A percentile compares a stretch with the other conserved stretches of the same genome.
Conservation (phyloP, 2,888 invertebrate species). For the Geotrupes spiniger region DNA sequence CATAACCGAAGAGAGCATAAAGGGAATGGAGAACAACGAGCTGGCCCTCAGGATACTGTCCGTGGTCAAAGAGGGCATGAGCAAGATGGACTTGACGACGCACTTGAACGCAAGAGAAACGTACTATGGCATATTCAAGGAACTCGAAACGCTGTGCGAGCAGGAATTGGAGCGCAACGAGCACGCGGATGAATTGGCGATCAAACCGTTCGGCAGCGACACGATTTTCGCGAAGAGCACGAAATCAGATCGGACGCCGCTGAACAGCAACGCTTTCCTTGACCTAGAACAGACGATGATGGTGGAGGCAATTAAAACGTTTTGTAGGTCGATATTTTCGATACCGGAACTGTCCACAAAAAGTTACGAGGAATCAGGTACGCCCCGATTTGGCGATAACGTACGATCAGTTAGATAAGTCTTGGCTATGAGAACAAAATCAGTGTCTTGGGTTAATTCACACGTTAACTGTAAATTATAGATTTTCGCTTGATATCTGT, state of each 20-base stretch:
- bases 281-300: conserved; percentile 12
- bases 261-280: neutral
- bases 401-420: no score
- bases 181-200: neutral
- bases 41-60: conserved; percentile 12
- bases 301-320: conserved; percentile 18
- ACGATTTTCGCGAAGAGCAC: no score
- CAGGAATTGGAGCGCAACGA: conserved; percentile 7
- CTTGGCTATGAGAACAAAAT: no score
- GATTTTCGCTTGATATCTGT: no score
- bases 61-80: conserved; percentile 14
- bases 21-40: conserved; percentile 12
- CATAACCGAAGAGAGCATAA: conserved; percentile 12
- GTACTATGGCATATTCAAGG: conserved; percentile 13
- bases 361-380: conserved; percentile 22
- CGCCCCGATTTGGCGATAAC: neutral
- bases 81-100: neutral
- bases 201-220: neutral
- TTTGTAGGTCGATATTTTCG: conserved; percentile 16
- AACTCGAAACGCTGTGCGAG: conserved; percentile 14
- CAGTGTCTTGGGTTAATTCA: no score
- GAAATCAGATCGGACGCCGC: neutral
- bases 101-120: conserved; percentile 5
- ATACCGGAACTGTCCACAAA: conserved; percentile 8
- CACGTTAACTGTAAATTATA: no score